Base-by-base conservation (phyloP, 2,113 vertebrate genomes). In the Scalopus aquaticus region DNA sequence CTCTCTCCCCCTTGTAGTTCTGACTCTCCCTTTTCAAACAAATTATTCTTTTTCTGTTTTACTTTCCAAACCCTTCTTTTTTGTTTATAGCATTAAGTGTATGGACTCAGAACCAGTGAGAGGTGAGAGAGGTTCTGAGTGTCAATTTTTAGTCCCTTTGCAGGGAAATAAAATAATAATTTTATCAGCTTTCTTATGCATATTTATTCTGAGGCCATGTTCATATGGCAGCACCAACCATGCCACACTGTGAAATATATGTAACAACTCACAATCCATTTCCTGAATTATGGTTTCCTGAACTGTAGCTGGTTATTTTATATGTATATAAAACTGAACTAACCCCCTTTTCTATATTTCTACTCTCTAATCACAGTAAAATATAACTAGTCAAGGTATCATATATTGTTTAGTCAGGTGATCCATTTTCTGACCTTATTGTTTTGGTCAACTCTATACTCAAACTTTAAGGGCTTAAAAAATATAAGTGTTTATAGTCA, bases 301-400 rank as follows among this genome's bases (percentile, higher is more conserved):
- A 69, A 32, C 42, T 56, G 12, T 28, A 79, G 67, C 69, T 15
- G 42, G 81, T 19, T 12, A 19, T 6, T 78, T 84, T n/a, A 35
- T 39, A 51, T 30, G 35, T 1, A 80, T 58, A 51, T 39, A 79
- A 58, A 76, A 51, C 35, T 39, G 82, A 58, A 62, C 65, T 54
- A 51, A n/a, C 11, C 60, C 24, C 39, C 35, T 89, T 72, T 92
- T 69, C 76, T 67, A 74, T 60, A 88, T 39, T 32, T 42, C 26
- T 42, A 8, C n/a, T 58, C 49, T 80, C 56, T 84, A 58, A 83
- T 42, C 37, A 3, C 26, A 90, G 35, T 70, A 92, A 82, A 74
- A 77, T 60, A 69, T 72, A 78, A 94, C 67, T 51, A 78, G 11
- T 56, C 84, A 95, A 91, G 0, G 51, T 88, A 93, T 89, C 37